A percentile compares a stretch with the other conserved stretches of the same genome.
phyloP scores from a whole-genome alignment of 2,113 vertebrate species.

The Amazona guildingii region DNA sequence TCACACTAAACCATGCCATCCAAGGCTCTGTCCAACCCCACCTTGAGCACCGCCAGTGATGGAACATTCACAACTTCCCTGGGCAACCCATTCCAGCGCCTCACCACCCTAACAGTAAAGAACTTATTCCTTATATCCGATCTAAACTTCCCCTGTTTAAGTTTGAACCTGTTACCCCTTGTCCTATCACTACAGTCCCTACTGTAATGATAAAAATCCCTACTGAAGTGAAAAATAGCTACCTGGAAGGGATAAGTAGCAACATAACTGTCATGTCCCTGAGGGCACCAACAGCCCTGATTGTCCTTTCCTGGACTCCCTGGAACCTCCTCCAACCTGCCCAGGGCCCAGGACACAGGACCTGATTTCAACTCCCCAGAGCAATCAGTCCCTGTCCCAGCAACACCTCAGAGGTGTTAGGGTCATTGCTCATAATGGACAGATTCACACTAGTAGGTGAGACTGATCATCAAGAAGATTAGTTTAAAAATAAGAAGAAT shows the following conservation, averaged over 20 bases:
- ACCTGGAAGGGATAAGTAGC: fast-evolving
- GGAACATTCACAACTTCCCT: no score
- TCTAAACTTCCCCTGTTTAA: no score
- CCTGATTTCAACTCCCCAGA: neutral
- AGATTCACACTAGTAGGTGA: neutral
- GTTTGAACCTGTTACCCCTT: no score
- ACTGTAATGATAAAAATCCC: no score
- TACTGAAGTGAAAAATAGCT: neutral
- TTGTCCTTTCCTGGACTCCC: fast-evolving
- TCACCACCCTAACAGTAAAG: no score
- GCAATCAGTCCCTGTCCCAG: neutral
- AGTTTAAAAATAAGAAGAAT: neutral
- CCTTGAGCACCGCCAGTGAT: no score
- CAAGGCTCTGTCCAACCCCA: no score
- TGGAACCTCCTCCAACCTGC: neutral
- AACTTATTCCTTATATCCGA: no score
- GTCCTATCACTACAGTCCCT: no score
- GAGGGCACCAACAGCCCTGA: neutral
- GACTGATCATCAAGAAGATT: neutral
- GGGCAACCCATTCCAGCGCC: no score
- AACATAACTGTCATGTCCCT: neutral
- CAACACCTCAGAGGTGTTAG: fast-evolving
- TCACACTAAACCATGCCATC: no score
- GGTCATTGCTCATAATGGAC: neutral
- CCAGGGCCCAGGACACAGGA: neutral